These are phyloP conservation scores for Dromococcyx pavoninus DNA, from an alignment of 2,797 vertebrate genomes.

Conservation along the genomic window DNA sequence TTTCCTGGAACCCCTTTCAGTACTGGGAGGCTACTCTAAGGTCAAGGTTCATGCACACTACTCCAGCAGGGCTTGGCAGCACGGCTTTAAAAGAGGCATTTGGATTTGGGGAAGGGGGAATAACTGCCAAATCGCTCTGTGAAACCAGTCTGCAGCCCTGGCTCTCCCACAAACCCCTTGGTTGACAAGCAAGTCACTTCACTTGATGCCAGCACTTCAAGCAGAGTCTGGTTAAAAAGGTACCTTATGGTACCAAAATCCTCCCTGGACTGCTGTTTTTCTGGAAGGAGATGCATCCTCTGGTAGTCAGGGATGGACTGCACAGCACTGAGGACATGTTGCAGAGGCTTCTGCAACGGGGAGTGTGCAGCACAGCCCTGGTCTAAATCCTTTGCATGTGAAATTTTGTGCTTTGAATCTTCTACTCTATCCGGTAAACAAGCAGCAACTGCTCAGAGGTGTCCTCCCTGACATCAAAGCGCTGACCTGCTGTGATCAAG, in stretches of 20 bases:
- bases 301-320: no score
- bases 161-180: fast-evolving
- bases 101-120: not conserved
- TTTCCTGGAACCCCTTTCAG: no score
- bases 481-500: not conserved
- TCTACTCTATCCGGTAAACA: not conserved
- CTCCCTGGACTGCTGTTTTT: fast-evolving
- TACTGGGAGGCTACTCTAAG: no score
- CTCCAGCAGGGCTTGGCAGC: not conserved
- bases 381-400: fast-evolving
- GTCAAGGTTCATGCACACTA: not conserved
- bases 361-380: not conserved
- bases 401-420: not conserved
- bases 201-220: not conserved
- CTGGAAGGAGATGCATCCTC: not conserved
- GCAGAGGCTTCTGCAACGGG: not conserved
- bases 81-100: fast-evolving
- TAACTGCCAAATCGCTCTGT: not conserved
- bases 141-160: no score
- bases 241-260: not conserved
- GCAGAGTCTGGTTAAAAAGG: not conserved
- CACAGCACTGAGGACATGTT: no score
- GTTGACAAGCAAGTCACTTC: not conserved
- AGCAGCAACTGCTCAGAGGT: not conserved
- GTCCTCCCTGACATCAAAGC: not conserved